Evolutionary conservation across 37 sponge, comb jelly and placozoan genomes (phyloP).

Genomic region (Cliona cf. orientalis): DNA sequence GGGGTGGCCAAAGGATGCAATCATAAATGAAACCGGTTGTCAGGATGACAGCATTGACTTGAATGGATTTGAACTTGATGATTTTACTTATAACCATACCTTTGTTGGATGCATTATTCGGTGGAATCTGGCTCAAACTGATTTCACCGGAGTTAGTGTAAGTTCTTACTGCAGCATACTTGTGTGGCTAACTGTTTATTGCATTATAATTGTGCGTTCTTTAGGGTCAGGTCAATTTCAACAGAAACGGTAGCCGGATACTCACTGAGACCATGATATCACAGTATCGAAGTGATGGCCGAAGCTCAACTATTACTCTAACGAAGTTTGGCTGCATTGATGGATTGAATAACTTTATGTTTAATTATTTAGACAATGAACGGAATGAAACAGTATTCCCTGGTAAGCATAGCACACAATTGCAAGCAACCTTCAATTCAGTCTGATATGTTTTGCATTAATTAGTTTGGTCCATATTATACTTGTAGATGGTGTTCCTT

Average conservation of each 20-base stretch:
- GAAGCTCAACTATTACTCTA: neutral
- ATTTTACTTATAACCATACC: conserved; percentile 25
- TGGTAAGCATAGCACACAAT: too few relatives aligned
- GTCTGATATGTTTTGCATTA: too few relatives aligned
- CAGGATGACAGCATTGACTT: neutral
- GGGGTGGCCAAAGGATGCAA: neutral
- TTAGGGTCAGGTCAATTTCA: conserved; percentile 21
- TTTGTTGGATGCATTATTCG: conserved; percentile 36
- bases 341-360: neutral
- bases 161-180: neutral
- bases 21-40: neutral
- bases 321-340: conserved; percentile 6
- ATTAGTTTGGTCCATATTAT: too few relatives aligned
- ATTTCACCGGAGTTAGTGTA: conserved; percentile 45
- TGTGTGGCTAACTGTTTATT: neutral
- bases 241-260: conserved; percentile 13
- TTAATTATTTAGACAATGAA: neutral
- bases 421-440: too few relatives aligned
- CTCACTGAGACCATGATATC: conserved; percentile 3
- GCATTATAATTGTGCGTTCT: neutral
- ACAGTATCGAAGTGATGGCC: conserved; percentile 6
- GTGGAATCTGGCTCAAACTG: conserved; percentile 2
- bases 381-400: neutral
- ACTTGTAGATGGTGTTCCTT: conserved; percentile 40
- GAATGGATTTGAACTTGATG: conserved; percentile 11